Percentiles rank a stretch among this genome's conserved stretches.
phyloP scores from a whole-genome alignment of 2,113 vertebrate genomes.

The Theropithecus gelada region DNA sequence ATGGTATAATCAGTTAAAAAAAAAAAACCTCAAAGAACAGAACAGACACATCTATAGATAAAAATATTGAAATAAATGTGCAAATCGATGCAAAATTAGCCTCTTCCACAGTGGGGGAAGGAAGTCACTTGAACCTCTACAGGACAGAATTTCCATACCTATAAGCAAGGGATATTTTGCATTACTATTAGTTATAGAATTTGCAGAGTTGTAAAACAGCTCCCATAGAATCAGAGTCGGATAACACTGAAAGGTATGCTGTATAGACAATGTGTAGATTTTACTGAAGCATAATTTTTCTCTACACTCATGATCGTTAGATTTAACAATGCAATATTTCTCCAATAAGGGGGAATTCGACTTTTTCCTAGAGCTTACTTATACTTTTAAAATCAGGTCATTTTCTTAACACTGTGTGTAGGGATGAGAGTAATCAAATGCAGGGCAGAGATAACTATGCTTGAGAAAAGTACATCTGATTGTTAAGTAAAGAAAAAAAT shows the following conservation, averaged over 20 bases:
- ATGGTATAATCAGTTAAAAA: neutral
- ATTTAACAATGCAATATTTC: conserved; percentile 27
- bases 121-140: neutral
- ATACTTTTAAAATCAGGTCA: conserved; percentile 23
- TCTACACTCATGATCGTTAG: neutral
- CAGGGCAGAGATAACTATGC: conserved; percentile 13
- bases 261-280: neutral
- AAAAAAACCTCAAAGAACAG: neutral
- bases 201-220: neutral
- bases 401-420: neutral
- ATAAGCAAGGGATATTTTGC: neutral
- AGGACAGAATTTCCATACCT: neutral
- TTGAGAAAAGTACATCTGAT: conserved; percentile 49
- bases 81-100: neutral
- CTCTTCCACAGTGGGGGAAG: neutral
- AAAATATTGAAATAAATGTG: neutral
- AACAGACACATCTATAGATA: neutral
- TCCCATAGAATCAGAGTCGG: neutral
- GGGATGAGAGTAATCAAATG: neutral
- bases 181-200: neutral
- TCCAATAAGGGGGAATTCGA: neutral
- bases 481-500: conserved; percentile 42
- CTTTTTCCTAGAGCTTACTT: neutral
- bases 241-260: neutral
- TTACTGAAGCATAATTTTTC: neutral